Evolutionary conservation across 2,797 vertebrate species (phyloP).

Genomic region (Acrossocheilus fasciatus): DNA sequence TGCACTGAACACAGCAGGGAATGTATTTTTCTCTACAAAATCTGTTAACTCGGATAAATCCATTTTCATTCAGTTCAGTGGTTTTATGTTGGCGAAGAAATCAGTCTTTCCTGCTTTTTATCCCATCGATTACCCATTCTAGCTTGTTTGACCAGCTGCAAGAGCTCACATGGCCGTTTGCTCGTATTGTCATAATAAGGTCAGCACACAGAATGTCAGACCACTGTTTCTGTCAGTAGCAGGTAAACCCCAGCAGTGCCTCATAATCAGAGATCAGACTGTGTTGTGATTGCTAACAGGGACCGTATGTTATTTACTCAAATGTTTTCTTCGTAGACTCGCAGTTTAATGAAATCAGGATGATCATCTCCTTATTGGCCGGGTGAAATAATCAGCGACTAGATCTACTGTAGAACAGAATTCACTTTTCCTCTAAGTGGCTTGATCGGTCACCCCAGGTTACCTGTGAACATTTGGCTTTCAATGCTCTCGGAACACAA

Average conservation of each 20-base stretch:
- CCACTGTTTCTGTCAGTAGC: slow-evolving; percentile 8
- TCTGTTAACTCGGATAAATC: slow-evolving; percentile 49
- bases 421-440: slow-evolving; percentile 16
- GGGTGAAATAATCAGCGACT: not conserved
- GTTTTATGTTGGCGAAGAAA: slow-evolving; percentile 38
- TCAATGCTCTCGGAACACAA: not conserved
- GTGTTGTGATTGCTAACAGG: slow-evolving; percentile 42
- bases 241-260: slow-evolving; percentile 17
- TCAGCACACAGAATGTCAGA: slow-evolving; percentile 14
- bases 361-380: not conserved
- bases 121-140: slow-evolving; percentile 52
- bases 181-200: slow-evolving; percentile 16
- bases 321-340: slow-evolving; percentile 19
- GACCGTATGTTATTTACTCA: slow-evolving; percentile 13
- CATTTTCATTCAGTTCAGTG: slow-evolving; percentile 47
- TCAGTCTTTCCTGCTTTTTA: slow-evolving; percentile 49
- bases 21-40: slow-evolving; percentile 25
- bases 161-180: slow-evolving; percentile 44
- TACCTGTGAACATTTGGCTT: not conserved
- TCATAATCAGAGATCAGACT: slow-evolving; percentile 26
- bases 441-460: slow-evolving; percentile 4
- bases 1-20: slow-evolving; percentile 29
- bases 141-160: slow-evolving; percentile 50
- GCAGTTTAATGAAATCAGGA: slow-evolving; percentile 7
- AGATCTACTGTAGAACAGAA: not conserved